These are phyloP conservation scores for Mythimna albipuncta DNA, from an alignment of 2,888 invertebrate genomes.

Conservation along the genomic window DNA sequence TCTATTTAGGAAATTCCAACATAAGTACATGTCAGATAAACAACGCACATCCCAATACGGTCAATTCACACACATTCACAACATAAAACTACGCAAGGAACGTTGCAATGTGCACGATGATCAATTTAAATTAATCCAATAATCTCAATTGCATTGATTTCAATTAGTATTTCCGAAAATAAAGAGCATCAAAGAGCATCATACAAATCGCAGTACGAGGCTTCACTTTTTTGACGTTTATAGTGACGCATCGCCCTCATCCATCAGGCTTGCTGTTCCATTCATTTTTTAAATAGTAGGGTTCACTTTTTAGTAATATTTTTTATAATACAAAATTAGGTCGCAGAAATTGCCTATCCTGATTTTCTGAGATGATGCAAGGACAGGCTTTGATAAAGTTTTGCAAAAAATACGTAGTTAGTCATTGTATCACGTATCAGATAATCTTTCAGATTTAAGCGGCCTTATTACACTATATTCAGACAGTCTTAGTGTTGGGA, in stretches of 20 bases:
- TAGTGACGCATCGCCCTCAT: conserved; percentile 21
- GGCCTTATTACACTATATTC: no score
- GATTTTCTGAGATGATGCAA: no score
- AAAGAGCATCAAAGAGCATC: conserved; percentile 66
- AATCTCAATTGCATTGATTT: conserved; percentile 70
- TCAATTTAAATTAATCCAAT: conserved; percentile 63
- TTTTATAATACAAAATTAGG: no score
- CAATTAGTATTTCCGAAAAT: conserved; percentile 72
- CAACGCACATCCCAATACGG: conserved; percentile 81
- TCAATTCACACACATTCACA: conserved; percentile 66
- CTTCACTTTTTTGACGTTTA: conserved; percentile 67
- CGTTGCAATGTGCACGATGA: conserved; percentile 47
- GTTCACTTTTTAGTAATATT: not conserved
- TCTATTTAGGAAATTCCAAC: conserved; percentile 87
- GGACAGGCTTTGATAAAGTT: no score
- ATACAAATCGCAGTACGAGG: conserved; percentile 52
- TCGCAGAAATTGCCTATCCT: no score
- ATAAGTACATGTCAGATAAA: conserved; percentile 84
- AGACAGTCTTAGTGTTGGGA: no score
- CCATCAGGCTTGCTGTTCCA: not conserved
- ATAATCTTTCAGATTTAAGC: no score
- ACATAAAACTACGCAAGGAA: conserved; percentile 49
- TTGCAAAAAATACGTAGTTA: no score
- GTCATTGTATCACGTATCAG: no score
- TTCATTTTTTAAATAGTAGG: not conserved